Evolutionary conservation across 2,797 vertebrate genomes (phyloP).

Genomic region (Eulemur mongoz): DNA sequence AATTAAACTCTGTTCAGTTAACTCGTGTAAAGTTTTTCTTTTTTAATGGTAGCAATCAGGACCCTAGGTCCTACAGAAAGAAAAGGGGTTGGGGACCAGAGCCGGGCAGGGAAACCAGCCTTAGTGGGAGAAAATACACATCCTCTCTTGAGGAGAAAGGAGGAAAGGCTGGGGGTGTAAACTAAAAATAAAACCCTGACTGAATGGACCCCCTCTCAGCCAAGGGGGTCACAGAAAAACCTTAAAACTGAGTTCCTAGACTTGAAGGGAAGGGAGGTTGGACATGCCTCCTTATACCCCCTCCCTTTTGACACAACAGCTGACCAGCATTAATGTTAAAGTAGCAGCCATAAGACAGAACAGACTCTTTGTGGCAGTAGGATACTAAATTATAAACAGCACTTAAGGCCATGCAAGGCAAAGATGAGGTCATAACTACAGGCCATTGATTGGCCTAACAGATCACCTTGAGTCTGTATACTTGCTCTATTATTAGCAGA

Average conservation of each 20-base stretch:
- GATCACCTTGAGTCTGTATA: not conserved
- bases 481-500: not conserved
- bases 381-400: too few relatives aligned
- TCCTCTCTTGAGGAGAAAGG: not conserved
- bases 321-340: not conserved
- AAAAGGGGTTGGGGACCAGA: not conserved
- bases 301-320: not conserved
- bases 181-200: not conserved
- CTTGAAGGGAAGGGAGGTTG: not conserved
- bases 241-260: not conserved
- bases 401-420: too few relatives aligned
- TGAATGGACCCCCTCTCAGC: too few relatives aligned
- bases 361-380: not conserved
- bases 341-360: not conserved
- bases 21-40: not conserved
- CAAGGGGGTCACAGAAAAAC: not conserved
- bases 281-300: not conserved
- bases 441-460: too few relatives aligned
- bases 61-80: not conserved
- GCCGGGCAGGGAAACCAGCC: not conserved
- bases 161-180: not conserved
- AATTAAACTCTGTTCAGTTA: not conserved
- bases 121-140: not conserved
- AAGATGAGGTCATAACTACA: too few relatives aligned
- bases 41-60: not conserved